These are phyloP conservation scores for Isichthys henryi DNA, from an alignment of 2,113 vertebrate genomes.

Conservation along the genomic window DNA sequence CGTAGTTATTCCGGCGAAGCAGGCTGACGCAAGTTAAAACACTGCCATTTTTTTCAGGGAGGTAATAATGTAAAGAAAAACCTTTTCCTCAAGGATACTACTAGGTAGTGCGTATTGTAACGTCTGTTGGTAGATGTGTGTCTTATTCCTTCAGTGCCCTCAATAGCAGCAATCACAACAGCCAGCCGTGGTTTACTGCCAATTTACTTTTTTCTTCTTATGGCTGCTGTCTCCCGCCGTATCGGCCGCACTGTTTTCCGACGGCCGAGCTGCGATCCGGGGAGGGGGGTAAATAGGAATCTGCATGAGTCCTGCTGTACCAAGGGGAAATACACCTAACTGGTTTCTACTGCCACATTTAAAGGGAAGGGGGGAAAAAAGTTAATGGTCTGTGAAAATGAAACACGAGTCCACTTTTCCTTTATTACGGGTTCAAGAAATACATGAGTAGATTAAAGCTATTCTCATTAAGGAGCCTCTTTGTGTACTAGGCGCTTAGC, in stretches of 20 bases:
- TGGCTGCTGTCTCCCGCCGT: conserved; percentile 65
- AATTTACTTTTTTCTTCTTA: conserved; percentile 44
- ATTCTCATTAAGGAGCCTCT: conserved; percentile 73
- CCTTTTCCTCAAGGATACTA: conserved; percentile 54
- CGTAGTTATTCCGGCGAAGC: conserved; percentile 23
- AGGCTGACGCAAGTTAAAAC: conserved; percentile 52
- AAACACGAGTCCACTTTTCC: conserved; percentile 81
- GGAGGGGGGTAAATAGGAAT: neutral
- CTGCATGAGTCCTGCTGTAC: neutral
- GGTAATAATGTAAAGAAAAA: conserved; percentile 37
- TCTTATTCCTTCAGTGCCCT: conserved; percentile 53
- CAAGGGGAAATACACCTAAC: neutral
- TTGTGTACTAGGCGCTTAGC: conserved; percentile 81
- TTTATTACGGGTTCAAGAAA: conserved; percentile 70
- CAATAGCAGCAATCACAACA: conserved; percentile 48
- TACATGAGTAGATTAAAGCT: conserved; percentile 48
- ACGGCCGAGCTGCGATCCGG: neutral
- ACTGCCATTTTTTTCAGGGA: conserved; percentile 66
- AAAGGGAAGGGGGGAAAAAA: neutral
- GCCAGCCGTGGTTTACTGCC: conserved; percentile 70
- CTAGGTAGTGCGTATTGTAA: conserved; percentile 56
- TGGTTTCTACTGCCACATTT: neutral
- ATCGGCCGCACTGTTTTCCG: conserved; percentile 31
- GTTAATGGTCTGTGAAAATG: conserved; percentile 58
- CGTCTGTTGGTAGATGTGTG: conserved; percentile 56